Conservation (phyloP, 64 coral and sea anemone genomes). For the Montipora cactus region DNA sequence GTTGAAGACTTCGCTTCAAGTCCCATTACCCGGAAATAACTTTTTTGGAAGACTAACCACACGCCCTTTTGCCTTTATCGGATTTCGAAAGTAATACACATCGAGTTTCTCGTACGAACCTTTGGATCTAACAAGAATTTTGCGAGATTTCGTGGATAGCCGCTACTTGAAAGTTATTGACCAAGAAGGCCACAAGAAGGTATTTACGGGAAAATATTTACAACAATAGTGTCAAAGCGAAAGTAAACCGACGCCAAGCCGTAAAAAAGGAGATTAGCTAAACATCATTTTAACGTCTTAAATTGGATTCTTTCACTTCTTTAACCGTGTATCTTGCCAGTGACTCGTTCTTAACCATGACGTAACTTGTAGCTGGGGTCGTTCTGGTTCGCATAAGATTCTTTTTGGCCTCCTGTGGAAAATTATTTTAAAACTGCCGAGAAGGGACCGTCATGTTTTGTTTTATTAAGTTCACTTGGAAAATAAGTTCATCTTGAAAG, state of each 20-base stretch:
- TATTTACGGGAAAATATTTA: not conserved
- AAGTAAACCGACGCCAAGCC: too few relatives aligned
- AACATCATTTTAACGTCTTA: not conserved
- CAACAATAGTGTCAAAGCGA: not conserved
- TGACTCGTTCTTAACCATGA: not conserved
- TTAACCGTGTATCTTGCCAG: not conserved
- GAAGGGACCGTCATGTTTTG: too few relatives aligned
- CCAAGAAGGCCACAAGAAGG: not conserved
- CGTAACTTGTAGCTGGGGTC: not conserved
- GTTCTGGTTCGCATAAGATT: constrained; percentile 29
- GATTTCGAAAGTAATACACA: too few relatives aligned
- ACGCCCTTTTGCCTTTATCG: not conserved
- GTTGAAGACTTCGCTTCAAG: not conserved
- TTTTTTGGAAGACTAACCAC: constrained; percentile 1
- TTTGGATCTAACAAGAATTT: not conserved
- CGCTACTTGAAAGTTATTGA: constrained; percentile 5
- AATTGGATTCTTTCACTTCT: not conserved
- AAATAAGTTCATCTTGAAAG: too few relatives aligned
- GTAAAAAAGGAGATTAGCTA: not conserved
- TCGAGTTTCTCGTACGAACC: not conserved
- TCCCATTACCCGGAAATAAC: not conserved
- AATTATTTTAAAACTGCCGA: not conserved
- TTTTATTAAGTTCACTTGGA: too few relatives aligned
- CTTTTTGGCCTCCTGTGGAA: not conserved
- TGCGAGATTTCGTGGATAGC: not conserved